A percentile compares a stretch with the other conserved stretches of the same genome.
phyloP scores from a whole-genome alignment of 2,888 invertebrate species.

The Matsumyia berberina region DNA sequence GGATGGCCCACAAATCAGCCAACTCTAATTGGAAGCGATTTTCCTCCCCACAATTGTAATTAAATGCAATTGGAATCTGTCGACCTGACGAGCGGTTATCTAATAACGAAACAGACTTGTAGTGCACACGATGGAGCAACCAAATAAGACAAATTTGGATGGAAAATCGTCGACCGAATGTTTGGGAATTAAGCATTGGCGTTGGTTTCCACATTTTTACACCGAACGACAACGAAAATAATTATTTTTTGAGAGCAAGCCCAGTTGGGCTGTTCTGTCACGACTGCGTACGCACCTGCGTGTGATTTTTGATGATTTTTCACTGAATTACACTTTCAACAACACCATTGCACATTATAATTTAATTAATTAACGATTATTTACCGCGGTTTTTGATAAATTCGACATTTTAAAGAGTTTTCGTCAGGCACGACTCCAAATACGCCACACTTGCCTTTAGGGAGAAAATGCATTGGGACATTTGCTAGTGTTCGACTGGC shows the following conservation, averaged over 20 bases:
- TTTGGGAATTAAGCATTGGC: conserved; percentile 55
- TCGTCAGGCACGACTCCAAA: conserved; percentile 77
- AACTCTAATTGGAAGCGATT: conserved; percentile 58
- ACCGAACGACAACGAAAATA: conserved; percentile 66
- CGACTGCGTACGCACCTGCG: conserved; percentile 99
- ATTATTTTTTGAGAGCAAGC: conserved; percentile 88
- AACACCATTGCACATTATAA: conserved; percentile 76
- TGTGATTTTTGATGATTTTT: conserved; percentile 86
- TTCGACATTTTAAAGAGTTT: conserved; percentile 79
- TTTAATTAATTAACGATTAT: conserved; percentile 75
- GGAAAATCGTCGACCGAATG: conserved; percentile 17
- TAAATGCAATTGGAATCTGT: conserved; percentile 65
- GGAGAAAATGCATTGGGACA: conserved; percentile 76
- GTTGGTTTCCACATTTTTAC: conserved; percentile 67
- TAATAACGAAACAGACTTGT: conserved; percentile 58
- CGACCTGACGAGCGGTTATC: conserved; percentile 56
- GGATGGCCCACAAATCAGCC: conserved; percentile 21
- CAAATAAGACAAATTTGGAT: neutral
- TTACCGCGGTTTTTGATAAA: conserved; percentile 77
- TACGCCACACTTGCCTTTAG: conserved; percentile 78
- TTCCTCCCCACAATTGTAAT: conserved; percentile 45
- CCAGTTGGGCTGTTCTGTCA: conserved; percentile 93
- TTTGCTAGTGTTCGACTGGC: conserved; percentile 57
- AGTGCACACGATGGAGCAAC: conserved; percentile 29
- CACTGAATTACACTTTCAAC: conserved; percentile 78